Evolutionary conservation across 2,888 invertebrate species (phyloP), one percentile per base, ranked within the genome.

Genomic region (Prenolepis imparis): DNA sequence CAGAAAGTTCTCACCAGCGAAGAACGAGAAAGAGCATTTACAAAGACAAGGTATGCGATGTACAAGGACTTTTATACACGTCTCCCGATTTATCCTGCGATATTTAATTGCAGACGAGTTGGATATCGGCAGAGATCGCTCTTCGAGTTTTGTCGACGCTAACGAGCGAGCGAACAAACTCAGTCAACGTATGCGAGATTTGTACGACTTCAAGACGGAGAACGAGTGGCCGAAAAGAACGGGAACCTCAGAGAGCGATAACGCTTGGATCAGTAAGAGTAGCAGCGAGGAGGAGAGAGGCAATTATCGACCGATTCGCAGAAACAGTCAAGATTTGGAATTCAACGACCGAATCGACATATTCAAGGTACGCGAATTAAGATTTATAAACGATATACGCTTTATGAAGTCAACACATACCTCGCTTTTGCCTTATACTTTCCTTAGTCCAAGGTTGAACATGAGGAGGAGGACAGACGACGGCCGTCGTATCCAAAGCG

Each of bases 151-250:
- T 8, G 66, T 86, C 1, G 89, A 89, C 0, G 72, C 86, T 18
- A 81, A 57, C 39, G 87, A 87, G 32, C 86, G 83, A 66, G 85
- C 89, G 8, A 84, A 77, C 15, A 72, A 84, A n/a, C 81, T 93
- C n/a, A 93, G 88, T n/a, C 92, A 93, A 68, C 91, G 93, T 21
- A 90, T 93, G 73, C 87, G 89, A 18, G 93, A 94, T 39, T 82
- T 93, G 0, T 94, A 93, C 77, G 93, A 94, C 73, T 91, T 94
- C 44, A 92, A 93, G 61, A 93, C 90, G 6, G 94, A 93, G 63
- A 89, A 92, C 36, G 93, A 93, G 55, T 93, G 92, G 91, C 92
- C 93, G 12, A 91, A 89, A 55, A 90, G 89, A 36, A 77, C 90
- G 63, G 82, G 64, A 4, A 78, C 82, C 8, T 81, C 68, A 6